Base-by-base conservation (phyloP, 2,797 vertebrate species). In the Semaprochilodus insignis region DNA sequence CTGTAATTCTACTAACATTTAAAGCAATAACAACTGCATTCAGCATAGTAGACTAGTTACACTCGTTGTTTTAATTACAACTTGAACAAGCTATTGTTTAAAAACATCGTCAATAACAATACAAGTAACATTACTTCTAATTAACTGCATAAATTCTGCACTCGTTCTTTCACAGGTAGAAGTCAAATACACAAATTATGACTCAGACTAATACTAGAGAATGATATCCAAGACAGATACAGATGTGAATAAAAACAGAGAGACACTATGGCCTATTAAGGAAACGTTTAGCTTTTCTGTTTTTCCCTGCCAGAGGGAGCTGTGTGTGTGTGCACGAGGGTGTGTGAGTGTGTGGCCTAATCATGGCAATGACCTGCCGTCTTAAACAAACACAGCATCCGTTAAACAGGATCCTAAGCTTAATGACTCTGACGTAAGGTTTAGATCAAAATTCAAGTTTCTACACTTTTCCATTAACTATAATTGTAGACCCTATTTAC, bases 321-420 rank as follows among this genome's bases (percentile, higher is more conserved):
- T 44, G 48, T 75, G 62, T 59, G 31, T n/a, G n/a, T 40, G 48
- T 57, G 65, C 34, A 19, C 27, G 66, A 34, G 48, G 25, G 60
- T 59, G 62, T 40, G 14, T 40, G 48, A 31, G 62, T 44, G 31
- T 55, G 65, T 70, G 77, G 74, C 78, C 80, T 86, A 88, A 88
- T 88, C 83, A 86, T 86, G 87, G 85, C 87, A 86, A 85, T 88
- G 87, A 88, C 85, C 85, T 78, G 73, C 83, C 67, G 69, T 55
- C 85, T 85, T 88, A 86, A 65, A 86, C 85, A 86, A 88, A 88
- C 87, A 88, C 59, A 67, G 54, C 69, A 84, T 88, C 85, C 60
- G 66, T 88, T 86, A 77, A 57, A 82, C 75, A 80, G 77, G 67
- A 77, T 75, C 36, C 48, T 34, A 62, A 83, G 51, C 36, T 75